A percentile compares a stretch with the other conserved stretches of the same genome.
These are phyloP conservation scores for Nematostella vectensis DNA, from an alignment of 92 coral and sea anemone genomes.

Conservation along the genomic window DNA sequence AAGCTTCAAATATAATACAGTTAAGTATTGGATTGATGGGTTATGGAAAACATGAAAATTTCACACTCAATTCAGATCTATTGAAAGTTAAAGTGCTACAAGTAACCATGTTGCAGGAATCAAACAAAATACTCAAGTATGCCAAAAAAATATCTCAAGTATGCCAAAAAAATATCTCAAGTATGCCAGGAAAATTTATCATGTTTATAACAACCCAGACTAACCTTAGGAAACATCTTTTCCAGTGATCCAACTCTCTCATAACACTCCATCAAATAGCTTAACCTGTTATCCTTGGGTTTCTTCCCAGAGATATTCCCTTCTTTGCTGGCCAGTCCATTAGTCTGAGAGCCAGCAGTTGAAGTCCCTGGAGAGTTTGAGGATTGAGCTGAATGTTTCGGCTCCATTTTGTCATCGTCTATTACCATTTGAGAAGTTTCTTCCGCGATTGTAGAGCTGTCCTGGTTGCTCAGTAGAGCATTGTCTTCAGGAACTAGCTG, in stretches of 20 bases:
- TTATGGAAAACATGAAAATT: too few species aligned
- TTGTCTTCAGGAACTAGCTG: conserved; percentile 25
- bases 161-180: too few species aligned
- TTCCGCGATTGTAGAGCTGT: conserved; percentile 48
- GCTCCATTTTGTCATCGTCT: conserved; percentile 18
- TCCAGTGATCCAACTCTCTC: conserved; percentile 37
- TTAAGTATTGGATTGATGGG: too few species aligned
- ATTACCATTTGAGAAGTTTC: conserved; percentile 64
- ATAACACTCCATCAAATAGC: conserved; percentile 54
- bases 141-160: too few species aligned
- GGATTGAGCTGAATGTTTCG: background rate
- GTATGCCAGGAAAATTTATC: too few species aligned
- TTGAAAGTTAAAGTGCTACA: too few species aligned
- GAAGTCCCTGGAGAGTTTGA: background rate
- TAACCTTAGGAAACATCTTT: conserved; percentile 60
- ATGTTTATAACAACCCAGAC: background rate
- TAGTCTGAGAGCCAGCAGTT: background rate
- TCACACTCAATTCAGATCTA: too few species aligned
- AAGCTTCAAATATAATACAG: too few species aligned
- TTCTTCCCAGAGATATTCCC: background rate
- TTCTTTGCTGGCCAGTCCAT: background rate
- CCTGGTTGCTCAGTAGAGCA: conserved; percentile 11
- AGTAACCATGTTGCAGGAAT: too few species aligned
- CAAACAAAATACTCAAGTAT: too few species aligned
- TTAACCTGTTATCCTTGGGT: conserved; percentile 16